phyloP scores from a whole-genome alignment of 2,113 vertebrate species.

The Phyllostomus discolor region DNA sequence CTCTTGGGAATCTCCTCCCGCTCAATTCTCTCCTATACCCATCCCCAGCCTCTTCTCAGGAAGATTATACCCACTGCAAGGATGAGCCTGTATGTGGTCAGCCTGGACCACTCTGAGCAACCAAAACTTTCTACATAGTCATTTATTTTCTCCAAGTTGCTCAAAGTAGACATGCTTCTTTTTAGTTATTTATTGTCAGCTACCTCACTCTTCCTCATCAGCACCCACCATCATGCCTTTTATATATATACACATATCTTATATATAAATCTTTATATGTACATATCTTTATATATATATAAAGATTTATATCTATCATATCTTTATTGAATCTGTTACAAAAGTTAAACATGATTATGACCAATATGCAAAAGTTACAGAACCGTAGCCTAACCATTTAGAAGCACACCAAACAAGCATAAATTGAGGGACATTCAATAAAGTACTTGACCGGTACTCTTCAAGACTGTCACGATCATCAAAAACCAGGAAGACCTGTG shows the following conservation, averaged over 20 bases:
- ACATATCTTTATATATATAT: no score
- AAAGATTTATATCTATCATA: no score
- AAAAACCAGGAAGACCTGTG: no score
- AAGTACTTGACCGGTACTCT: no score
- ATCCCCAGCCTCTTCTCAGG: neutral
- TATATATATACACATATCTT: neutral
- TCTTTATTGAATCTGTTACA: neutral
- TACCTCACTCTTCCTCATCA: neutral
- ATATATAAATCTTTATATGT: no score
- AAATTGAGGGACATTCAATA: neutral
- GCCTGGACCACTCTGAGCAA: neutral
- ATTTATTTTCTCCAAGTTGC: constrained; percentile 1
- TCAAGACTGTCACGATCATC: no score
- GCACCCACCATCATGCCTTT: neutral
- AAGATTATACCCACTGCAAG: neutral
- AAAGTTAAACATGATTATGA: neutral
- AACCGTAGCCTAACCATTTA: neutral
- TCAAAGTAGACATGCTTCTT: neutral
- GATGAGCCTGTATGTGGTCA: neutral
- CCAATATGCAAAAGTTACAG: neutral
- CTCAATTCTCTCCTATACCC: no score
- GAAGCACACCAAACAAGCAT: neutral
- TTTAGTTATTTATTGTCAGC: neutral
- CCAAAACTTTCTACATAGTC: neutral
- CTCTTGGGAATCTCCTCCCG: neutral